A percentile compares a stretch with the other conserved stretches of the same genome.
Conservation (phyloP, 2,113 vertebrate species). For the Pleuronectes platessa region DNA sequence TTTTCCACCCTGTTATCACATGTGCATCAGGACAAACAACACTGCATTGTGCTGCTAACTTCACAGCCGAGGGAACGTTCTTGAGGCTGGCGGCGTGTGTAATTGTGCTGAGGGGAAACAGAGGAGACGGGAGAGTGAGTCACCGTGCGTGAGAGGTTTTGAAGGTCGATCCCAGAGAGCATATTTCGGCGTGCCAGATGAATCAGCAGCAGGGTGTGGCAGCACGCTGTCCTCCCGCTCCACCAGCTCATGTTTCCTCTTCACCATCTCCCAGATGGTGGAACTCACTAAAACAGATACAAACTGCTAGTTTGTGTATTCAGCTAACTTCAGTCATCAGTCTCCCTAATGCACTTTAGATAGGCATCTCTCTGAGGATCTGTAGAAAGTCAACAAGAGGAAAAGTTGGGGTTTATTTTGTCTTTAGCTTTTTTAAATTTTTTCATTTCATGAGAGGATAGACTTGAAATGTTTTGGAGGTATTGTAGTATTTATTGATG, state of each 20-base stretch:
- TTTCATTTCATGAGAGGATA: background rate
- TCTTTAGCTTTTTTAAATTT: background rate
- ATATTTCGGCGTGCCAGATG: slow-evolving; percentile 60
- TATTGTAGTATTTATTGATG: too few species aligned
- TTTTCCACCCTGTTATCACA: slow-evolving; percentile 65
- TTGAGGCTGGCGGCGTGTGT: slow-evolving; percentile 42
- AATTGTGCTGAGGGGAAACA: slow-evolving; percentile 55
- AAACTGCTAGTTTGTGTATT: slow-evolving; percentile 33
- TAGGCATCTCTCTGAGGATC: too few species aligned
- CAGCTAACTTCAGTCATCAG: slow-evolving; percentile 19
- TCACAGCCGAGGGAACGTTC: slow-evolving; percentile 43
- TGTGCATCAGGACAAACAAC: slow-evolving; percentile 49
- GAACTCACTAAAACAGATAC: background rate
- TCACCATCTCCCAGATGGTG: slow-evolving; percentile 1
- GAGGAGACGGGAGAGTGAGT: slow-evolving; percentile 60
- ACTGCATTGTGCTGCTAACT: slow-evolving; percentile 51
- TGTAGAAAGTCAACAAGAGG: background rate
- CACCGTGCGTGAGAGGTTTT: slow-evolving; percentile 55
- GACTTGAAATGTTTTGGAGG: background rate
- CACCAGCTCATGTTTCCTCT: slow-evolving; percentile 47
- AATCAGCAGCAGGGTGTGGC: slow-evolving; percentile 71
- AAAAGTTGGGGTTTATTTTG: background rate
- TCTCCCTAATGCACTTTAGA: background rate
- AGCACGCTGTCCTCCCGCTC: slow-evolving; percentile 8
- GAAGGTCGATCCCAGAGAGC: slow-evolving; percentile 56